phyloP scores from a whole-genome alignment of 2,888 invertebrate genomes.

The Epinotia demarniana region DNA sequence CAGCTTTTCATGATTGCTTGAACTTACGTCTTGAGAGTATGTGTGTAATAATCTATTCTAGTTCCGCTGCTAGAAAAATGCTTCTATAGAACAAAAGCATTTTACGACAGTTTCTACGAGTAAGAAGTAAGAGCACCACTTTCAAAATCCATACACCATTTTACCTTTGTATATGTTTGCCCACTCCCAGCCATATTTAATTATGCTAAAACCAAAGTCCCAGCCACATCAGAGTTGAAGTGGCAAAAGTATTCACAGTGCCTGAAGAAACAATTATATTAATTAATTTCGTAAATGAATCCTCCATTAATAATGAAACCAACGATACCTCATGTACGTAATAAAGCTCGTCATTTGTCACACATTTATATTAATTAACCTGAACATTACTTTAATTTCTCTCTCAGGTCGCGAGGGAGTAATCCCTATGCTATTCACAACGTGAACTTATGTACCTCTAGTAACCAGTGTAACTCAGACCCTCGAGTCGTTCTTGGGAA shows the following conservation, averaged over 20 bases:
- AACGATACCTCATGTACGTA: not conserved
- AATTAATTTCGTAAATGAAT: not conserved
- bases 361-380: constrained; percentile 24
- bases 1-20: too few species aligned
- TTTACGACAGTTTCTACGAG: too few species aligned
- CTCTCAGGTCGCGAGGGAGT: constrained; percentile 12
- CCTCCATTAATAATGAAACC: constrained; percentile 7
- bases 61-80: too few species aligned
- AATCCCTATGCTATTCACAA: not conserved
- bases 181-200: too few species aligned
- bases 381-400: constrained; percentile 14
- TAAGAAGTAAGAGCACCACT: too few species aligned
- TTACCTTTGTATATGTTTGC: too few species aligned
- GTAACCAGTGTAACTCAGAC: not conserved
- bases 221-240: not conserved
- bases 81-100: too few species aligned
- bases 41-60: too few species aligned
- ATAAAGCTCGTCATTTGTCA: constrained; percentile 18
- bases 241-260: not conserved
- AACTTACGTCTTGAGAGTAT: too few species aligned
- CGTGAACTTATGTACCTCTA: not conserved
- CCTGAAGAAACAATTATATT: not conserved
- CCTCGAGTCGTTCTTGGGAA: not conserved
- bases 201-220: too few species aligned
- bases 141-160: too few species aligned